Percentiles rank a stretch among this genome's conserved stretches.
These are phyloP conservation scores for Platycheirus rosarum DNA, from an alignment of 2,888 invertebrate genomes.

Conservation along the genomic window DNA sequence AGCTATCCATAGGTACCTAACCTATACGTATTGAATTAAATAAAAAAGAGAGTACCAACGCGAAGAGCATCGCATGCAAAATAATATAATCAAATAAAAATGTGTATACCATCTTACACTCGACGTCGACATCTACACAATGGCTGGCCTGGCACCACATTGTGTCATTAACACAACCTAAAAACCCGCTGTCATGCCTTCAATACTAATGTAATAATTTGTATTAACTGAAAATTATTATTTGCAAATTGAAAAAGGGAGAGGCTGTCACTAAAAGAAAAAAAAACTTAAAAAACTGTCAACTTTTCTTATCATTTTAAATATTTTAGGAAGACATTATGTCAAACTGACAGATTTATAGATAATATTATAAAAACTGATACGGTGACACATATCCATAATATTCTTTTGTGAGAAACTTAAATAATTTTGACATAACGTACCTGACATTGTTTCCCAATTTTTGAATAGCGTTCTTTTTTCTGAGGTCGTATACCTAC, in stretches of 20 bases:
- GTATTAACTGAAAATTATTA: slow-evolving; percentile 39
- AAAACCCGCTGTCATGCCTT: slow-evolving; percentile 33
- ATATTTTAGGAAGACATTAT: too few species aligned
- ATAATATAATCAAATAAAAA: slow-evolving; percentile 47
- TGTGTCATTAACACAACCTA: slow-evolving; percentile 56
- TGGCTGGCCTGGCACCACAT: too few species aligned
- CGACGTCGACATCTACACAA: slow-evolving; percentile 12
- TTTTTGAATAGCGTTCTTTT: slow-evolving; percentile 38
- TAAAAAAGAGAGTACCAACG: slow-evolving; percentile 49
- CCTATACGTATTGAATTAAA: slow-evolving; percentile 31
- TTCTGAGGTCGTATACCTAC: slow-evolving; percentile 20
- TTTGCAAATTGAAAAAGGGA: slow-evolving; percentile 22
- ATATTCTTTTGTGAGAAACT: too few species aligned
- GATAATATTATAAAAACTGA: too few species aligned
- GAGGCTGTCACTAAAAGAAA: too few species aligned
- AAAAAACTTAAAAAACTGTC: too few species aligned
- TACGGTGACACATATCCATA: too few species aligned
- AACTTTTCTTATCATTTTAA: too few species aligned
- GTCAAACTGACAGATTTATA: too few species aligned
- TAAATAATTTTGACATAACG: slow-evolving; percentile 17
- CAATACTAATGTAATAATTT: slow-evolving; percentile 35
- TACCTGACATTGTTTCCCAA: too few species aligned
- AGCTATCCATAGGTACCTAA: slow-evolving; percentile 11
- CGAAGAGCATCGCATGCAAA: slow-evolving; percentile 63
- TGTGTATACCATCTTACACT: slow-evolving; percentile 34